phyloP scores from a whole-genome alignment of 2,888 invertebrate species.

The Crematogaster levior region DNA sequence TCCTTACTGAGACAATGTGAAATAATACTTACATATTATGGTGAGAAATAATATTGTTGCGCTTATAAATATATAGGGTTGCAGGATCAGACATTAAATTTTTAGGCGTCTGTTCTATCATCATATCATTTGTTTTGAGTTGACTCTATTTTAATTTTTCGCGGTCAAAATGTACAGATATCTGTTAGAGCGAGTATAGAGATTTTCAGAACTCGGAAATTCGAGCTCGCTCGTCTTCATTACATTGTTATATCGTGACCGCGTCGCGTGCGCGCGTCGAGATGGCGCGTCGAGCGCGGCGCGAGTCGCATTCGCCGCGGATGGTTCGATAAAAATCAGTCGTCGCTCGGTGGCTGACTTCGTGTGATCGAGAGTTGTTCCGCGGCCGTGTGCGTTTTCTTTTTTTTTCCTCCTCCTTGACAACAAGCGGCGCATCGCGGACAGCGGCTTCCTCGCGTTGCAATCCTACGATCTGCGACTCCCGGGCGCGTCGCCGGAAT shows the following conservation, averaged over 20 bases:
- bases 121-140: background rate
- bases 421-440: background rate
- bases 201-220: background rate
- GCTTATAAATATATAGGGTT: background rate
- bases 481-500: background rate
- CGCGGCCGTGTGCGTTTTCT: background rate
- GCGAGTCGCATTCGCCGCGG: conserved; percentile 76
- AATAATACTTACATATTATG: too few species aligned
- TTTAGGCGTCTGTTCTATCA: background rate
- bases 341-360: conserved; percentile 54
- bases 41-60: too few species aligned
- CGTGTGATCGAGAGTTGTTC: conserved; percentile 27
- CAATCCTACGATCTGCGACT: background rate
- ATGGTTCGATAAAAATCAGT: conserved; percentile 81
- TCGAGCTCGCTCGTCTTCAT: background rate
- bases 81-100: background rate
- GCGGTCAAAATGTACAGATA: background rate
- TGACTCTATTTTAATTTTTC: background rate
- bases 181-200: background rate
- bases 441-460: background rate
- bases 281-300: conserved; percentile 61
- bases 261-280: conserved; percentile 30
- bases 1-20: too few species aligned
- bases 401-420: background rate
- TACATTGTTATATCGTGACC: background rate